phyloP scores from a whole-genome alignment of 2,113 vertebrate species.

The Todiramphus chloris region DNA sequence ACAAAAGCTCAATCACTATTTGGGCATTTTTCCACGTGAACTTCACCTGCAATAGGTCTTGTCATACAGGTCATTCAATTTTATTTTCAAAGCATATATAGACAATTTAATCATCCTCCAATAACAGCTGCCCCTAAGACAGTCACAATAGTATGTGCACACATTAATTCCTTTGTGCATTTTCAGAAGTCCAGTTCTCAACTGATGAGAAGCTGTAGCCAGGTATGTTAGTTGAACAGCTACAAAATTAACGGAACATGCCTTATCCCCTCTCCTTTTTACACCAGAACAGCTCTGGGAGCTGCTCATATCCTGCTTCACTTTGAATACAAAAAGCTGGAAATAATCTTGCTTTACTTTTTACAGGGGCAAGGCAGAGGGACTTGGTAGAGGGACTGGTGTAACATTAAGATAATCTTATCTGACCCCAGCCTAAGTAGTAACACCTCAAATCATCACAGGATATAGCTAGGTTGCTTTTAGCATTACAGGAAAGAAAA shows the following conservation, averaged over 20 bases:
- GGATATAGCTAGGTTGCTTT: background rate
- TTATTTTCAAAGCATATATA: background rate
- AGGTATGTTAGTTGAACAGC: background rate
- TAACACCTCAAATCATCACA: background rate
- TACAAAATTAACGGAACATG: background rate
- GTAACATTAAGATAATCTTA: background rate
- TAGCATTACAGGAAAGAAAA: background rate
- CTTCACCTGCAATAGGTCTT: background rate
- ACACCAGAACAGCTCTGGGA: background rate
- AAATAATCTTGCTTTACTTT: background rate
- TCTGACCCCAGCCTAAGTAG: background rate
- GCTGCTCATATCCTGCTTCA: background rate
- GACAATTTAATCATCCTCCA: background rate
- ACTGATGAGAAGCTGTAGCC: background rate
- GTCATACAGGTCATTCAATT: background rate
- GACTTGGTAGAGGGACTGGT: background rate
- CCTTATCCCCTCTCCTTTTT: background rate
- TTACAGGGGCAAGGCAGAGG: background rate
- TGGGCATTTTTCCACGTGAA: background rate
- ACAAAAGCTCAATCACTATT: background rate
- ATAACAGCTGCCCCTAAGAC: background rate
- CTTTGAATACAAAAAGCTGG: background rate
- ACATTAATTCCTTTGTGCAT: background rate
- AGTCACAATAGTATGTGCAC: background rate
- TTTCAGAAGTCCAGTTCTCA: background rate